These are phyloP conservation scores for Carettochelys insculpta DNA, from an alignment of 2,113 vertebrate genomes.

Conservation along the genomic window DNA sequence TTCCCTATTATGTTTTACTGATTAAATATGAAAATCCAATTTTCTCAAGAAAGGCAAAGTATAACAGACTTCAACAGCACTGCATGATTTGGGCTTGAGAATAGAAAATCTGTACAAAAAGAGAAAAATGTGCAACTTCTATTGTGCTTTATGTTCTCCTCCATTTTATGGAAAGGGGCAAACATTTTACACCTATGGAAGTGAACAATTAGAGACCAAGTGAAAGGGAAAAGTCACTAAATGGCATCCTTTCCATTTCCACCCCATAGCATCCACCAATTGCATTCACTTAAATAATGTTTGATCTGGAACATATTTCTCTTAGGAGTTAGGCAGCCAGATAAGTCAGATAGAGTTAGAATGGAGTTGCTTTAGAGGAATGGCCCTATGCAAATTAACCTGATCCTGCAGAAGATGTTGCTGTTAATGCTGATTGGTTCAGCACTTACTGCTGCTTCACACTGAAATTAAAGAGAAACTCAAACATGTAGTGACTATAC, in stretches of 20 bases:
- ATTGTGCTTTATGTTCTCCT: background rate
- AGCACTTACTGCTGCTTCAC: background rate
- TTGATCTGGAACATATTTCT: background rate
- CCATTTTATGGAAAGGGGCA: rapidly evolving
- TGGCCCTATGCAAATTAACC: background rate
- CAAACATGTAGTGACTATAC: background rate
- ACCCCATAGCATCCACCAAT: background rate
- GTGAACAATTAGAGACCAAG: background rate
- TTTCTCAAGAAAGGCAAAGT: slow-evolving; percentile 40
- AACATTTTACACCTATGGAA: rapidly evolving
- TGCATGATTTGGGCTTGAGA: background rate
- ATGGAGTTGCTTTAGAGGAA: background rate
- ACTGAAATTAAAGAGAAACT: background rate
- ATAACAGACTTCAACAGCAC: slow-evolving; percentile 11
- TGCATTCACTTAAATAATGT: background rate
- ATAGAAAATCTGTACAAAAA: background rate
- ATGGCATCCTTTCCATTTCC: background rate
- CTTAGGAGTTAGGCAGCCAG: background rate
- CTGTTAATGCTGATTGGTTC: background rate
- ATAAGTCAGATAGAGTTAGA: background rate
- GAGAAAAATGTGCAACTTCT: background rate
- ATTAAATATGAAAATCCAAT: slow-evolving; percentile 52
- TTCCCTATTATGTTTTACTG: slow-evolving; percentile 27
- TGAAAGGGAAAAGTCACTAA: background rate
- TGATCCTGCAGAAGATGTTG: background rate